Evolutionary conservation across 2,113 vertebrate species (phyloP).

Genomic region (Condylura cristata): DNA sequence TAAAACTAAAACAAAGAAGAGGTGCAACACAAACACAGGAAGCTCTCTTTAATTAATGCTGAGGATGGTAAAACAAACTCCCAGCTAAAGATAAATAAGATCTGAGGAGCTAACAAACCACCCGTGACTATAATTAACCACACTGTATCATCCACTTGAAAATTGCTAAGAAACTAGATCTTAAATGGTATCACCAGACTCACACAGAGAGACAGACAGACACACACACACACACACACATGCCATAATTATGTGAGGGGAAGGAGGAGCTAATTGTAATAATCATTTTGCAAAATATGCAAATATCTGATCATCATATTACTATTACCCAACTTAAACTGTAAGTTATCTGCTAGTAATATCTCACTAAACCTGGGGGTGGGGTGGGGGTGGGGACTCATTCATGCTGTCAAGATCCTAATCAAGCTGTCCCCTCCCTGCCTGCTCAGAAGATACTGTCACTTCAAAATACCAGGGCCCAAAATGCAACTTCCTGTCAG

Average conservation of each 20-base stretch:
- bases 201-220: too few species aligned
- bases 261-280: neutral
- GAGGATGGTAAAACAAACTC: neutral
- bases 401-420: fast-evolving
- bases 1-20: neutral
- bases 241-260: fast-evolving
- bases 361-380: neutral
- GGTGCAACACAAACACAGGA: neutral
- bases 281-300: neutral
- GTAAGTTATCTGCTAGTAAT: fast-evolving
- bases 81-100: neutral
- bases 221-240: neutral
- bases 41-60: neutral
- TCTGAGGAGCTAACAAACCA: neutral
- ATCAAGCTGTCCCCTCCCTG: fast-evolving
- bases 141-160: fast-evolving
- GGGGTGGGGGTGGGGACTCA: neutral
- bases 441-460: too few species aligned
- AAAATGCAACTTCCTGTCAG: too few species aligned
- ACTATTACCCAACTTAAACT: neutral
- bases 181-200: neutral
- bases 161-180: neutral
- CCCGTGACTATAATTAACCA: neutral
- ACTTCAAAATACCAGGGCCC: too few species aligned
- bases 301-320: neutral